These are phyloP conservation scores for Acanthopleura granulata DNA, from an alignment of 2,888 invertebrate species.

Conservation along the genomic window DNA sequence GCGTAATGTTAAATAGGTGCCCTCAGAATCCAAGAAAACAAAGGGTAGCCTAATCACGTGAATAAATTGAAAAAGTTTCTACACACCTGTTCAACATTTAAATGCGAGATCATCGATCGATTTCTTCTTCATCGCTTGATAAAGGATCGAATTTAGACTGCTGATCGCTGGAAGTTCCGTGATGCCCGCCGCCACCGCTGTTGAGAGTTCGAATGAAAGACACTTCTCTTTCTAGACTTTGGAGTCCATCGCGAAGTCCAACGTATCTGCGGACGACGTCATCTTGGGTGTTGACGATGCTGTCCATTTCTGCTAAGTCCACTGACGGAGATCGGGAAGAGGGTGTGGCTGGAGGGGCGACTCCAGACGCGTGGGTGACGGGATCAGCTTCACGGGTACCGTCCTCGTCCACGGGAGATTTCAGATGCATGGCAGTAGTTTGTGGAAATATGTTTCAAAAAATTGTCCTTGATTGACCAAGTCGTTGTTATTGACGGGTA, in stretches of 20 bases:
- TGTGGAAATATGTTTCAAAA: no score
- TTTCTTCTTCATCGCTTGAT: neutral
- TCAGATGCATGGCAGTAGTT: neutral
- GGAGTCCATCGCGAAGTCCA: neutral
- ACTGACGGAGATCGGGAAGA: neutral
- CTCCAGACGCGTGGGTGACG: neutral
- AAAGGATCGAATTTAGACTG: neutral
- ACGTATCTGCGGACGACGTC: constrained; percentile 4
- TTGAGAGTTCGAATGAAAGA: neutral
- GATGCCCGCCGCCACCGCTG: neutral
- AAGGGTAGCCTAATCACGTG: no score
- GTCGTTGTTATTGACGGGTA: no score
- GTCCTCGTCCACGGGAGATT: neutral
- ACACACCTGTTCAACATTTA: no score
- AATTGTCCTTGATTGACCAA: no score
- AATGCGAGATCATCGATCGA: neutral
- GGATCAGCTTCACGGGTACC: neutral
- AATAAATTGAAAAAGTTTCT: no score
- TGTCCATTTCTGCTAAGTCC: constrained; percentile 11
- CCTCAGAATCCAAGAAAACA: no score
- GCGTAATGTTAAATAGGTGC: no score
- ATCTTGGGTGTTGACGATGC: constrained; percentile 8
- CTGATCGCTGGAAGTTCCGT: neutral
- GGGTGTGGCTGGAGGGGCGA: neutral
- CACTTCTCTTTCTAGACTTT: neutral